These are phyloP conservation scores for Synergus gifuensis DNA, from an alignment of 2,888 invertebrate species.

Conservation along the genomic window DNA sequence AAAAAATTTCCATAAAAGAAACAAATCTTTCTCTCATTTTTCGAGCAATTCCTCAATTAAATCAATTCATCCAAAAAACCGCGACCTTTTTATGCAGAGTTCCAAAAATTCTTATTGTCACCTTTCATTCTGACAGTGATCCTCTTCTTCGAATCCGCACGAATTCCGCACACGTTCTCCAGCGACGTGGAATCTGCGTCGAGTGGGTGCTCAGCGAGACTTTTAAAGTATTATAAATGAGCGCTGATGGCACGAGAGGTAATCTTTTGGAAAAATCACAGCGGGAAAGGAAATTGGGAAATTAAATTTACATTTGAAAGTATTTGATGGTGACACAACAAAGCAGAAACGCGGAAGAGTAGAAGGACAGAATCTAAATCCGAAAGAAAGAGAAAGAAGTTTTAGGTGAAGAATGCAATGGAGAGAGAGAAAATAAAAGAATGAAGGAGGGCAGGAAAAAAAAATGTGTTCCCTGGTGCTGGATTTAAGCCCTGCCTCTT, in stretches of 20 bases:
- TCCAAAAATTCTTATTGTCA: conserved; percentile 1
- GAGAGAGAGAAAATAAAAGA: conserved; percentile 8
- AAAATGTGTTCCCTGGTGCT: not conserved
- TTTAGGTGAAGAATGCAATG: conserved; percentile 2
- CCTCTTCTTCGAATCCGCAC: conserved; percentile 51
- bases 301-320: conserved; percentile 62
- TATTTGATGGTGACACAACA: conserved; percentile 2
- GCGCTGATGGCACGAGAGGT: conserved; percentile 13
- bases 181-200: conserved; percentile 58
- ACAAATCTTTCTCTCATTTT: not conserved
- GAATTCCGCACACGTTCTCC: conserved; percentile 62
- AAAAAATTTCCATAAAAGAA: not conserved
- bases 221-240: conserved; percentile 12
- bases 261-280: conserved; percentile 52
- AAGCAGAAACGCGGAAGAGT: conserved; percentile 5
- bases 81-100: not conserved
- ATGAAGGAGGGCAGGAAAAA: conserved; percentile 41
- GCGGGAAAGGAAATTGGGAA: conserved; percentile 60
- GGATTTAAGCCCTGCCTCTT: conserved; percentile 57
- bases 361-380: conserved; percentile 33
- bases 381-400: conserved; percentile 41
- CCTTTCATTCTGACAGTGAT: conserved; percentile 10
- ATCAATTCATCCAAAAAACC: not conserved
- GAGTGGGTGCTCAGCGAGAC: not conserved
- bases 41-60: not conserved